Percentiles rank a stretch among this genome's conserved stretches.
phyloP scores from a whole-genome alignment of 2,113 vertebrate genomes.

The Silurus glanis region DNA sequence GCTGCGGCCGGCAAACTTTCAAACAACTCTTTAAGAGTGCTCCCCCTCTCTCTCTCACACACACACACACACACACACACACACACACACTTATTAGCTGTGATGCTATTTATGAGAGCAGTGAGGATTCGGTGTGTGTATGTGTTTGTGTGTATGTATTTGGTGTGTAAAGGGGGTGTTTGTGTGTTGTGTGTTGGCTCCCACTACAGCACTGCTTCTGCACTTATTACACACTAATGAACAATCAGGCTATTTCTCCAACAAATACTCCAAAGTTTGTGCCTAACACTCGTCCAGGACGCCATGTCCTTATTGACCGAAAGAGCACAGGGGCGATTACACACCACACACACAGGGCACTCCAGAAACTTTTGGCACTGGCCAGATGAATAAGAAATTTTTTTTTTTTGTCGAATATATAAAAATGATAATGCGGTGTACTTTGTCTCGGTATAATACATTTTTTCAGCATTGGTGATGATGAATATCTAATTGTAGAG shows the following conservation, averaged over 20 bases:
- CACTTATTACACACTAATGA: constrained; percentile 17
- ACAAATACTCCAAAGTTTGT: not conserved
- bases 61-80: not conserved
- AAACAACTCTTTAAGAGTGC: constrained; percentile 86
- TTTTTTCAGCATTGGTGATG: not conserved
- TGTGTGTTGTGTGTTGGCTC: constrained; percentile 1
- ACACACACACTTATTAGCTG: constrained; percentile 12
- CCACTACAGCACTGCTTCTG: constrained; percentile 16
- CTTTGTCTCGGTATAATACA: not conserved
- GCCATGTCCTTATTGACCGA: not conserved
- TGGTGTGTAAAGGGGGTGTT: not conserved
- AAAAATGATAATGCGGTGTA: not conserved
- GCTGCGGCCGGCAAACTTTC: constrained; percentile 86
- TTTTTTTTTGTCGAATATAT: no score
- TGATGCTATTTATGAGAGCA: constrained; percentile 27
- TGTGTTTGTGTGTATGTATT: not conserved
- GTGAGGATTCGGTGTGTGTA: not conserved
- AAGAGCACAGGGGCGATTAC: not conserved
- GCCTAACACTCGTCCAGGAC: not conserved
- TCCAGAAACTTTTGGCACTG: constrained; percentile 3
- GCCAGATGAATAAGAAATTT: not conserved
- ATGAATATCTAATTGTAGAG: not conserved
- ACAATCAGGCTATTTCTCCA: constrained; percentile 19
- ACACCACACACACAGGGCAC: constrained; percentile 8
- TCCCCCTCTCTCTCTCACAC: constrained; percentile 52